phyloP scores from a whole-genome alignment of 2,888 invertebrate genomes.

The Allophyes oxyacanthae region DNA sequence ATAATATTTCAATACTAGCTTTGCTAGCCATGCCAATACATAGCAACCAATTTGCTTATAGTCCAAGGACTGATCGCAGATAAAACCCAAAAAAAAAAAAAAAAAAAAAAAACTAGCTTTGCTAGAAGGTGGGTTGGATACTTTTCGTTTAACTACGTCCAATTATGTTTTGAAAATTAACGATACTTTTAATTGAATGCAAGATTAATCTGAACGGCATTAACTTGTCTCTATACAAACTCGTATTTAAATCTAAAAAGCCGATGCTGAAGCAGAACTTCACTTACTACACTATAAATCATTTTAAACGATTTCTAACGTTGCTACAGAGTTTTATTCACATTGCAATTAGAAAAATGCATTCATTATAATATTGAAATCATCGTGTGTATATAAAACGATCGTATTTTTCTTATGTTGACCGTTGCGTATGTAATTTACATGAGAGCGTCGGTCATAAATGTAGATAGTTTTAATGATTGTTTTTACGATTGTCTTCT shows the following conservation, averaged over 20 bases:
- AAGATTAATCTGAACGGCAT: background rate
- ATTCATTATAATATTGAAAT: constrained; percentile 22
- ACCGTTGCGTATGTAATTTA: constrained; percentile 39
- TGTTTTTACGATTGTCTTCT: constrained; percentile 54
- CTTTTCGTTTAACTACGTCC: too few relatives aligned
- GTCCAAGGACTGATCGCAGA: too few relatives aligned
- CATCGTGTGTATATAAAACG: constrained; percentile 25
- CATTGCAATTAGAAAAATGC: constrained; percentile 19
- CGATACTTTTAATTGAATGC: background rate
- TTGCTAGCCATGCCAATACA: too few relatives aligned
- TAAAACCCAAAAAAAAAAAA: too few relatives aligned
- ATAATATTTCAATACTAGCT: too few relatives aligned
- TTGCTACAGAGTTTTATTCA: constrained; percentile 12
- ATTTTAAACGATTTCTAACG: constrained; percentile 29
- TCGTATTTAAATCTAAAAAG: constrained; percentile 4
- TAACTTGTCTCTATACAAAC: too few relatives aligned
- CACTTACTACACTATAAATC: background rate
- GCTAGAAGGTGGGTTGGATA: too few relatives aligned
- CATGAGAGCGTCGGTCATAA: constrained; percentile 33
- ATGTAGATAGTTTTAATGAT: constrained; percentile 52
- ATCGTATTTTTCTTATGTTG: constrained; percentile 31
- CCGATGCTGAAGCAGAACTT: constrained; percentile 3
- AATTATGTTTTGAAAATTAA: too few relatives aligned
- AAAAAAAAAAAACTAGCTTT: too few relatives aligned
- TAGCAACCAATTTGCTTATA: too few relatives aligned